Base-by-base conservation (phyloP, 2,888 invertebrate species). In the Barypeithes pellucidus region DNA sequence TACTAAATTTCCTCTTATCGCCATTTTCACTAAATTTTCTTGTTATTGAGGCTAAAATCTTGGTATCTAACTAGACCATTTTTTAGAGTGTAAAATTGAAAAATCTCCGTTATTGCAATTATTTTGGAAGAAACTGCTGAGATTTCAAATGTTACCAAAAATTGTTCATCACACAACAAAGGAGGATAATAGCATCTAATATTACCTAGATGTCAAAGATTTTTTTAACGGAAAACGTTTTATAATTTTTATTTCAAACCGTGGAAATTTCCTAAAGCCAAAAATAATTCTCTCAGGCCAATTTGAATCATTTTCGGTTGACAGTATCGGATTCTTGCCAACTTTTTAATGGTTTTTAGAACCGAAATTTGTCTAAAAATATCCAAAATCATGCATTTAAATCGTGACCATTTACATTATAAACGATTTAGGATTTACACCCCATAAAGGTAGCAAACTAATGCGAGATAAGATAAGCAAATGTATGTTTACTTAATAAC, bases 271-370 rank as follows among this genome's bases (percentile, higher is more conserved):
- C 22, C 22, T 2, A 47, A 50, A 3, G 24, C 22, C 22, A 24
- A 11, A 50, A 50, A 50, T 50, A 50, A 22, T 50, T 50, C 5
- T 50, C 50, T 24, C 24, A 24, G 12, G 24, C n/a, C 3, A 1
- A 22, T n/a, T 24, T 50, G 22, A 50, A 20, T 50, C 22, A 50
- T 50, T 50, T 43, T 50, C 3, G 50, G 50, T 22, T 57, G 54
- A 57, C 33, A 57, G 3, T 33, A 29, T 14, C 12, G 16, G 14
- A 16, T 33, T 16, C 11, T 8, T 57, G 54, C 54, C 54, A 57
- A 57, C 33, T 33, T 57, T 54, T 54, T 54, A n/a, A 33, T 16
- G n/a, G 54, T 5, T 57, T 57, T 57, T 57, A 57, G 14, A 29
- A 29, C 5, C 9, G 24, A 50, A 50, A 18, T 57, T 11, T 16